These are phyloP conservation scores for Heliothis virescens DNA, from an alignment of 1,140 invertebrate species.

Conservation along the genomic window DNA sequence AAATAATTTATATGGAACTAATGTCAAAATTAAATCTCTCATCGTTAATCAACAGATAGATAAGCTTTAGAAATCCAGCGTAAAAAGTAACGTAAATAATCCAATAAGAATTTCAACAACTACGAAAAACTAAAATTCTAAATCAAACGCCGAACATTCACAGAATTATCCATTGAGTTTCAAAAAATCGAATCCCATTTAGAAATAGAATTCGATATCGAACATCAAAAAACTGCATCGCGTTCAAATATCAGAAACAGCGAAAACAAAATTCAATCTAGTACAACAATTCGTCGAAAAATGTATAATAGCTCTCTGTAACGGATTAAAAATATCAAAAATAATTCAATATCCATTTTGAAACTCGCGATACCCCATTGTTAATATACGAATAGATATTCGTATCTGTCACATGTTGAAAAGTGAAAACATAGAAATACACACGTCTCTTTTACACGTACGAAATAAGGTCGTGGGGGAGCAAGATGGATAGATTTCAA, in stretches of 20 bases:
- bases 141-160: too few relatives aligned
- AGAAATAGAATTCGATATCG: neutral
- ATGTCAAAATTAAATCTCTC: too few relatives aligned
- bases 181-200: neutral
- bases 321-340: conserved; percentile 81
- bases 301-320: conserved; percentile 55
- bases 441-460: conserved; percentile 65
- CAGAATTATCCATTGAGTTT: neutral
- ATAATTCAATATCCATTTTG: conserved; percentile 74
- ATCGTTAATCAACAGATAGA: too few relatives aligned
- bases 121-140: too few relatives aligned
- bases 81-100: too few relatives aligned
- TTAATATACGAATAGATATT: conserved; percentile 80
- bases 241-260: neutral
- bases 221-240: neutral
- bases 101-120: too few relatives aligned
- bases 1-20: too few relatives aligned
- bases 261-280: conserved; percentile 19
- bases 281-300: conserved; percentile 44
- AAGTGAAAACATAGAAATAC: conserved; percentile 81
- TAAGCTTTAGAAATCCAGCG: too few relatives aligned
- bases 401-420: conserved; percentile 84
- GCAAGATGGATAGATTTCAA: conserved; percentile 75
- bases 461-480: conserved; percentile 53
- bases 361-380: conserved; percentile 72